A percentile compares a stretch with the other conserved stretches of the same genome.
Evolutionary conservation across 2,113 vertebrate genomes (phyloP).

Genomic region (Epinephelus fuscoguttatus): DNA sequence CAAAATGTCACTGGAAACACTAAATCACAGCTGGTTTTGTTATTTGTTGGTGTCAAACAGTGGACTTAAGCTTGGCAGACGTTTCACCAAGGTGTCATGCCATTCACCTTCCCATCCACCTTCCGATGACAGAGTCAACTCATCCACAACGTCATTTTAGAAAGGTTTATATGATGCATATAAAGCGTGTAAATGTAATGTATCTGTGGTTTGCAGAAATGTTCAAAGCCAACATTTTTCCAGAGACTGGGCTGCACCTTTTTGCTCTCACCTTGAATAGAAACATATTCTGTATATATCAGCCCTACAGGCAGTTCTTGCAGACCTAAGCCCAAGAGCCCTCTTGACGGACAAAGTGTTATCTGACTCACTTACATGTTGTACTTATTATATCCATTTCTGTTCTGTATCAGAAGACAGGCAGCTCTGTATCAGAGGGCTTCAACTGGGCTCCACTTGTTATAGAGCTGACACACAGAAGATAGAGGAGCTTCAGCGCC

Average conservation of each 20-base stretch:
- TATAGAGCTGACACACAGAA: not conserved
- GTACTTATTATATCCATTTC: slow-evolving; percentile 20
- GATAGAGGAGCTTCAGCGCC: not conserved
- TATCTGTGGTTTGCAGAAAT: too few species aligned
- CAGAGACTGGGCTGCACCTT: not conserved
- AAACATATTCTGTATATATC: not conserved
- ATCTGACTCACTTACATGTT: slow-evolving; percentile 12
- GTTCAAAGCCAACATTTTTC: too few species aligned
- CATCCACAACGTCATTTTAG: too few species aligned
- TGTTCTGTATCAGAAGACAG: slow-evolving; percentile 66
- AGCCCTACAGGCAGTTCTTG: not conserved
- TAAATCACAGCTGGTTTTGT: too few species aligned
- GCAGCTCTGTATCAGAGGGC: slow-evolving; percentile 60
- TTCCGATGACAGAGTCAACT: too few species aligned
- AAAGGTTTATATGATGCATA: too few species aligned
- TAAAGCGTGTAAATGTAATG: too few species aligned
- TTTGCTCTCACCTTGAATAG: not conserved
- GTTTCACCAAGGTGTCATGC: too few species aligned
- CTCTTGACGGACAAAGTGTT: slow-evolving; percentile 19
- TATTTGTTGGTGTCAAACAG: too few species aligned
- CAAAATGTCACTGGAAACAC: too few species aligned
- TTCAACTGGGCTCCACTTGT: slow-evolving; percentile 37
- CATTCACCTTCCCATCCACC: too few species aligned
- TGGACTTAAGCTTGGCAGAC: too few species aligned
- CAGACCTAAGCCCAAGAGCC: slow-evolving; percentile 17